These are phyloP conservation scores for Ciconia stormi DNA, from an alignment of 2,113 vertebrate genomes.

Conservation along the genomic window DNA sequence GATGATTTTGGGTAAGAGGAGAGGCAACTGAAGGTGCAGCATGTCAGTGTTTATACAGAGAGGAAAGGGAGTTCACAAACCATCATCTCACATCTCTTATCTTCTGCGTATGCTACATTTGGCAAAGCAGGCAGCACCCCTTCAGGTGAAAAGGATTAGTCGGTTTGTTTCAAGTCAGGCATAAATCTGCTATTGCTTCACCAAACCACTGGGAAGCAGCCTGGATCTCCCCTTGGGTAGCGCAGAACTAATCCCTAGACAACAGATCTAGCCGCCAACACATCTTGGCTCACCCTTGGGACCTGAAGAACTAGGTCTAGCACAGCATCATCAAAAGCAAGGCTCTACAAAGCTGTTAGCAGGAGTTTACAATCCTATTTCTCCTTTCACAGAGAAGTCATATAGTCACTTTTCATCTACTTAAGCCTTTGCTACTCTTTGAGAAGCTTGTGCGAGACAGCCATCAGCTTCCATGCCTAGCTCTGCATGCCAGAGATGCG, in stretches of 20 bases:
- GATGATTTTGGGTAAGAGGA: not conserved
- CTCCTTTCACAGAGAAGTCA: not conserved
- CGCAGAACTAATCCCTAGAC: not conserved
- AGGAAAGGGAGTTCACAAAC: not conserved
- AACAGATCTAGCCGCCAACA: not conserved
- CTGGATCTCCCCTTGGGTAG: not conserved
- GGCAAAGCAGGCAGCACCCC: not conserved
- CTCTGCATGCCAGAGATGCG: rapidly evolving
- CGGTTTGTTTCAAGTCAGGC: not conserved
- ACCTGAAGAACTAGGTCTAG: not conserved
- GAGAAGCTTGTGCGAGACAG: not conserved
- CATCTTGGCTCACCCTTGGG: not conserved
- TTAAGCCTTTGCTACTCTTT: not conserved
- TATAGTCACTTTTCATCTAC: not conserved
- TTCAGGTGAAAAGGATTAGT: not conserved
- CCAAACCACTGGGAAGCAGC: not conserved
- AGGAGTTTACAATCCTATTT: not conserved
- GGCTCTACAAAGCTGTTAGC: not conserved
- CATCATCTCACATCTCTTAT: not conserved
- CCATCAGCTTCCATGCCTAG: not conserved
- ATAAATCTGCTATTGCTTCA: not conserved
- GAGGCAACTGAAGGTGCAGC: not conserved
- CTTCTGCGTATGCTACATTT: not conserved
- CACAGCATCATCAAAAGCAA: not conserved
- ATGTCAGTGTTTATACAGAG: not conserved